Conservation (phyloP, 2,113 vertebrate species). For the Amblyopsis rosae region DNA sequence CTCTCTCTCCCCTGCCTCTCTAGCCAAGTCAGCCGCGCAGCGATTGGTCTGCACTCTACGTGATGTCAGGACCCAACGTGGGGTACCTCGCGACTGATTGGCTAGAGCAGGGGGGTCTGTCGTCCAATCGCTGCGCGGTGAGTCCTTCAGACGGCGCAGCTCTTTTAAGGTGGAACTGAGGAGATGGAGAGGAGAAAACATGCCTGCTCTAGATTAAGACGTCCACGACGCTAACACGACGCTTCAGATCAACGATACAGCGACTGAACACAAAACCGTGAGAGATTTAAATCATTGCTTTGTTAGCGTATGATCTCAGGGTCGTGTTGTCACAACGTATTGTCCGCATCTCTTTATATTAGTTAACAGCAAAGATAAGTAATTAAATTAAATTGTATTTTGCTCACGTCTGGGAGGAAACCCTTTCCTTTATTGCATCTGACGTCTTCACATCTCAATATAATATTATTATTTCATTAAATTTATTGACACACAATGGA, state of each 20-base stretch:
- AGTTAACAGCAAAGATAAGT: too few species aligned
- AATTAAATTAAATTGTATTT: too few species aligned
- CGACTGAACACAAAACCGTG: background rate
- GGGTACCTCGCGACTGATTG: conserved; percentile 56
- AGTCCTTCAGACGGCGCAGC: conserved; percentile 31
- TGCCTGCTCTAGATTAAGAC: conserved; percentile 52
- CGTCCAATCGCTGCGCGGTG: conserved; percentile 57
- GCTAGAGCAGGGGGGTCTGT: conserved; percentile 1
- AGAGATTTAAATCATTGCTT: background rate
- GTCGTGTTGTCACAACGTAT: background rate
- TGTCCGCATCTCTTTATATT: too few species aligned
- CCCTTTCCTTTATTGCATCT: too few species aligned
- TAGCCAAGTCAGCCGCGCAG: conserved; percentile 40
- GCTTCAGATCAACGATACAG: too few species aligned
- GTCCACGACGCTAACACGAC: background rate
- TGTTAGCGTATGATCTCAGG: too few species aligned
- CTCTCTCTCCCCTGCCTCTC: conserved; percentile 41
- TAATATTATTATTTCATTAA: too few species aligned
- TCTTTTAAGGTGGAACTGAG: conserved; percentile 75
- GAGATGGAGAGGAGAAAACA: background rate
- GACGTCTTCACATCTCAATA: too few species aligned
- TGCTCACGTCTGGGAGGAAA: too few species aligned
- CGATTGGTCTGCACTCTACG: conserved; percentile 49
- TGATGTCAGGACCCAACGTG: conserved; percentile 76
- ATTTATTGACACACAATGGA: too few species aligned